A percentile compares a stretch with the other conserved stretches of the same genome.
phyloP scores from a whole-genome alignment of 1,140 invertebrate genomes.

The Drosophila baimaii region DNA sequence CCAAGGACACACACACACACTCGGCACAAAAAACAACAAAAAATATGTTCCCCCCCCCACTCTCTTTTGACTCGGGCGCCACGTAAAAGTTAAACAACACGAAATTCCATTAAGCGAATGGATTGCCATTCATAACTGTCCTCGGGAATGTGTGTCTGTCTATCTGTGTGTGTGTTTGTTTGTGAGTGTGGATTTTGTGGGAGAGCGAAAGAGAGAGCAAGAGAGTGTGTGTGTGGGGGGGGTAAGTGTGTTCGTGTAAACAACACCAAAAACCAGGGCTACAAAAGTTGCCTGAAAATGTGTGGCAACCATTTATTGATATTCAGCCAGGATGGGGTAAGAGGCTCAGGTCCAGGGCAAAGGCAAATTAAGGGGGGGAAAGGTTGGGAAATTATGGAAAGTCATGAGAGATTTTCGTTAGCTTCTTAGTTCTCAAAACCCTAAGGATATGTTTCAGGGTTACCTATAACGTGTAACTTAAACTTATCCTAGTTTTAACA shows the following conservation, averaged over 20 bases:
- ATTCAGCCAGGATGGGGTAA: background rate
- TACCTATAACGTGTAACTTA: background rate
- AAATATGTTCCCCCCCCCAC: background rate
- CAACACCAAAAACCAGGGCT: slow-evolving; percentile 32
- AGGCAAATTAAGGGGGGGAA: background rate
- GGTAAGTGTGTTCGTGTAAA: slow-evolving; percentile 14
- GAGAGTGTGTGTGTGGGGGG: background rate
- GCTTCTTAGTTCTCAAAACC: too few species aligned
- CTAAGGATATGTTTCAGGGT: background rate
- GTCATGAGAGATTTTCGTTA: background rate
- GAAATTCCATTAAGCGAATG: slow-evolving; percentile 82
- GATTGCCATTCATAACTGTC: slow-evolving; percentile 82
- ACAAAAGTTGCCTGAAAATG: slow-evolving; percentile 42
- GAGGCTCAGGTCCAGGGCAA: background rate
- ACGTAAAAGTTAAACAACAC: slow-evolving; percentile 77
- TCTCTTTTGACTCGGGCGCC: slow-evolving; percentile 10
- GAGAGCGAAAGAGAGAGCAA: background rate
- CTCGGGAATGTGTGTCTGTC: slow-evolving; percentile 35
- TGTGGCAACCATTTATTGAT: slow-evolving; percentile 46
- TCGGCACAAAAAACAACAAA: background rate
- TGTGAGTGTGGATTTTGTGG: background rate
- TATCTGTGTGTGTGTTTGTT: background rate
- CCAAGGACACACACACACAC: slow-evolving; percentile 30
- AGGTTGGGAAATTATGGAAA: slow-evolving; percentile 1
- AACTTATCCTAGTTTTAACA: too few species aligned